Conservation (phyloP, 2,113 vertebrate species). For the Platycercus adscitus region DNA sequence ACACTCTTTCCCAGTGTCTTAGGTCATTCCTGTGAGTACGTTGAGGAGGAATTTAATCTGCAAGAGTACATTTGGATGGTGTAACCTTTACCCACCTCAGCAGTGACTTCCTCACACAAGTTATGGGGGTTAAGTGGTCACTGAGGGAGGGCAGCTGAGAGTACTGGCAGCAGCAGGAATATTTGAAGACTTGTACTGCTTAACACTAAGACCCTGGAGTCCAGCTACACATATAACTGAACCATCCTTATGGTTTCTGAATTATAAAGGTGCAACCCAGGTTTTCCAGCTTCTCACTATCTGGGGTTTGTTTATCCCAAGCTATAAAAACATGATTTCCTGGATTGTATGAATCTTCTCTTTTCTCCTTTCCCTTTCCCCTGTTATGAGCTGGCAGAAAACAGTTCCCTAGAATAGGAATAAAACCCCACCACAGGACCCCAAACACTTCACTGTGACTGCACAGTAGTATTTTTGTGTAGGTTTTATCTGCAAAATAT, state of each 20-base stretch:
- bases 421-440: neutral
- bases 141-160: neutral
- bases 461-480: neutral
- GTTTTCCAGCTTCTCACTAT: neutral
- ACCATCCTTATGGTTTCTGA: neutral
- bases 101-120: neutral
- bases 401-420: neutral
- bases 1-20: neutral
- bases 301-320: neutral
- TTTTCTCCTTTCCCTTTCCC: neutral
- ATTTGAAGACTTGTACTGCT: neutral
- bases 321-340: neutral
- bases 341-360: neutral
- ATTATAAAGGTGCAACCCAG: neutral
- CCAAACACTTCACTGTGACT: neutral
- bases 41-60: neutral
- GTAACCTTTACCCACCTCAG: neutral
- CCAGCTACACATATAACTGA: neutral
- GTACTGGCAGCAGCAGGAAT: neutral
- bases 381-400: neutral
- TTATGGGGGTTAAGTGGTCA: neutral
- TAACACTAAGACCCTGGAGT: neutral
- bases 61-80: neutral
- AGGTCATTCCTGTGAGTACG: neutral
- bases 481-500: neutral